These are phyloP conservation scores for Callyntrura sp. DNA, from an alignment of 2,888 invertebrate species.

Conservation along the genomic window DNA sequence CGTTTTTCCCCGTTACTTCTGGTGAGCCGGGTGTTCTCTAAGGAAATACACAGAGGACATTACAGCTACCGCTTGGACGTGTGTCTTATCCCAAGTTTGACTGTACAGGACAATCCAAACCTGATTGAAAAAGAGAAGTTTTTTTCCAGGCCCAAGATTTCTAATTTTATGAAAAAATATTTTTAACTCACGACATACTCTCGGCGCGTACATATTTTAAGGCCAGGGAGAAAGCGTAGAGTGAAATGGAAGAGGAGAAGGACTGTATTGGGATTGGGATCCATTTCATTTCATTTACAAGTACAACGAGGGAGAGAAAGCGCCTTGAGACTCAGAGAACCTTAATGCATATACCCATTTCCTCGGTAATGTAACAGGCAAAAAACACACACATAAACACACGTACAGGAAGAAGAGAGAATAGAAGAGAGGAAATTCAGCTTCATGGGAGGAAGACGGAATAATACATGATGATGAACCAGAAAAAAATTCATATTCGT, in stretches of 20 bases:
- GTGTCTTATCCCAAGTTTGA: no score
- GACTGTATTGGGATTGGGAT: not conserved
- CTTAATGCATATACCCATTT: no score
- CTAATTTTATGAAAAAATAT: no score
- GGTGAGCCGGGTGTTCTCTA: not conserved
- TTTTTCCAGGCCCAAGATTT: no score
- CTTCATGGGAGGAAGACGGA: not conserved
- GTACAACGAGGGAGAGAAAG: not conserved
- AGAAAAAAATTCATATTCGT: constrained; percentile 15
- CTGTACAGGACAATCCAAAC: no score
- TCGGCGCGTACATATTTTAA: no score
- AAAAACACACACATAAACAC: not conserved
- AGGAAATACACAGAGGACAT: not conserved
- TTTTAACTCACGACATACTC: no score
- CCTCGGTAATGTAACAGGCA: not conserved
- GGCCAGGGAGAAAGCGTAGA: no score
- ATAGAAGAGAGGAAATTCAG: constrained; percentile 23
- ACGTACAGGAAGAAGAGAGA: constrained; percentile 1
- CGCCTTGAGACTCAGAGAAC: no score
- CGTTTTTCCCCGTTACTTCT: not conserved
- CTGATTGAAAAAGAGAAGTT: no score
- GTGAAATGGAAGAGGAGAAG: not conserved
- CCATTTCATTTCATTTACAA: not conserved
- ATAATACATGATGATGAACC: constrained; percentile 19
- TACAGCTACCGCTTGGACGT: not conserved